phyloP scores from a whole-genome alignment of 2,888 invertebrate species.

The Oxycera nigricornis region DNA sequence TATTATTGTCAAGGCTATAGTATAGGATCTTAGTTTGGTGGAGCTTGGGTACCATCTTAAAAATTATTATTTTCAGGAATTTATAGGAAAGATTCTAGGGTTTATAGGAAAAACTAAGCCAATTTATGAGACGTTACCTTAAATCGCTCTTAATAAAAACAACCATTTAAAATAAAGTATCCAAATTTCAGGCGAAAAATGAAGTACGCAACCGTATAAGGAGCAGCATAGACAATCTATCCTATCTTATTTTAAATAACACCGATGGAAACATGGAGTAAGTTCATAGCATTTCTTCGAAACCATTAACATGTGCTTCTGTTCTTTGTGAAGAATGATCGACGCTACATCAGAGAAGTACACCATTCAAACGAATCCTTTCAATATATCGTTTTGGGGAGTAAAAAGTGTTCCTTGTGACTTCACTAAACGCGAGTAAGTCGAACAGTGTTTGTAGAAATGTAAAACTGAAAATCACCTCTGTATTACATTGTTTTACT shows the following conservation, averaged over 20 bases:
- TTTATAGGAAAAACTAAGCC: background rate
- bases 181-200: background rate
- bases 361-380: background rate
- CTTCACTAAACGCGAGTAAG: conserved; percentile 9
- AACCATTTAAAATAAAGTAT: background rate
- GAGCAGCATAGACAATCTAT: conserved; percentile 2
- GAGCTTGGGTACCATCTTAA: too few relatives aligned
- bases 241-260: conserved; percentile 2
- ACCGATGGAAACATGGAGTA: conserved; percentile 26
- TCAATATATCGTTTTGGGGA: background rate
- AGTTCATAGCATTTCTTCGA: background rate
- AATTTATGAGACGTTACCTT: background rate
- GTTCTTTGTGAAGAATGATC: background rate
- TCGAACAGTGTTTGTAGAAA: background rate
- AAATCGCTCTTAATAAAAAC: background rate
- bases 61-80: too few relatives aligned
- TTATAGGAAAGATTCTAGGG: too few relatives aligned
- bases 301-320: background rate
- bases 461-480: background rate
- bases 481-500: background rate
- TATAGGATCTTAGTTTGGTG: too few relatives aligned
- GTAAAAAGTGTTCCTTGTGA: conserved; percentile 2
- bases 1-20: too few relatives aligned
- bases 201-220: conserved; percentile 19
- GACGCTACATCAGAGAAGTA: conserved; percentile 1